Evolutionary conservation across 2,888 invertebrate species (phyloP), one percentile per base, ranked within the genome.

Genomic region (Drosophila nr. perissopoda): DNA sequence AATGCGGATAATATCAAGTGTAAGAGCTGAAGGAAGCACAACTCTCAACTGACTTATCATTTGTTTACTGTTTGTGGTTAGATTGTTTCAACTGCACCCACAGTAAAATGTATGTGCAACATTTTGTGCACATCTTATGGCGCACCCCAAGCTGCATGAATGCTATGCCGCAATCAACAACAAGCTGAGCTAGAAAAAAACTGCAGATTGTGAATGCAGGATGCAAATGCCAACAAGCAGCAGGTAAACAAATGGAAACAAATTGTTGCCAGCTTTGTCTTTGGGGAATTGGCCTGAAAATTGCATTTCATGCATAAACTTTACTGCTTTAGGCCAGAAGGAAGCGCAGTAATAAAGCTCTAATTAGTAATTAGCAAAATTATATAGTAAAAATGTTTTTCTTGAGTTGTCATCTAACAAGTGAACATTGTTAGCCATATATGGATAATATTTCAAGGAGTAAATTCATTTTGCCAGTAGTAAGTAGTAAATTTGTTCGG

Each of bases 1-100:
- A 84, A 83, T 87, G 87, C 79, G 60, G 76, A 88, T 75, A 78
- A 85, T 75, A 78, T 83, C 88, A 85, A 70, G 75, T 62, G 74
- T 78, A 65, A 67, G 31, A n/a, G 18, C 58, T 36, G 1, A 13
- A 29, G 27, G 31, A 62, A 45, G 52, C 57, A 71, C 63, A 61
- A 72, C 49, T 65, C 56, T 57, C 53, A 38, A 52, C 49, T 52
- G 45, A 51, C 53, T 49, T 66, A 65, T 63, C 72, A 76, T 80
- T 72, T 80, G 60, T 76, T 72, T 71, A 76, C 53, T 49, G 27
- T 33, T 38, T 74, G 59, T 13, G 74, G 69, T 33, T n/a, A 13
- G 42, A 40, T 33, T 25, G 27, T 18, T 25, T 45, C 4, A 21
- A 4, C 13, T 21, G 2, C 21, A 16, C 7, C 21, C 0, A 2